Evolutionary conservation across 2,113 vertebrate genomes (phyloP), one percentile per base, ranked within the genome.

Genomic region (Coturnix japonica): DNA sequence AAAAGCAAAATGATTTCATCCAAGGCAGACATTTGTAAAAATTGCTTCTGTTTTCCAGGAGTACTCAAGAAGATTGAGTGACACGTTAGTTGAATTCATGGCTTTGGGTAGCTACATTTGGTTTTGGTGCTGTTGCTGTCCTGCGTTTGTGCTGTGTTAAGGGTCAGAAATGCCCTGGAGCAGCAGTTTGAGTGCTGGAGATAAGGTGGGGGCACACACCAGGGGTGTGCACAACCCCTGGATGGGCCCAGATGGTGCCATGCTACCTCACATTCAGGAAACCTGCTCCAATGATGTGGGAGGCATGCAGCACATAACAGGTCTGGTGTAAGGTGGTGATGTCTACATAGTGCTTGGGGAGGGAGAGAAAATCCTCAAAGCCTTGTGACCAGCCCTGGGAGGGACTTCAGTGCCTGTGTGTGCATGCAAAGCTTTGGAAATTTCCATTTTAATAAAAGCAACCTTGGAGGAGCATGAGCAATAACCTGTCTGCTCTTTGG

Each of bases 371-470:
- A 70, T 33, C 44, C 73, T 73, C 37, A 12, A 28, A 91, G 53
- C 66, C 47, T 87, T 43, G 72, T 21, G 6, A 31, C 35, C 21
- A n/a, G 47, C 35, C 4, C 7, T 51, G 0, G 0, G 7, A 39
- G 51, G 33, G 65, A 66, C 9, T 2, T 25, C 44, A 51, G 64
- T 15, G 11, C 49, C 69, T 1, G 0, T 14, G 23, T 37, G 46
- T 9, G 81, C 75, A 87, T 82, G 67, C 81, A 94, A 94, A 95
- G 81, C 82, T 71, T 85, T 6, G 64, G 84, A 85, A 95, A 95
- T 97, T 96, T 95, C 92, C 95, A 95, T 95, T 95, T 94, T 97
- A 96, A 95, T 96, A 96, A 94, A 94, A 94, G 90, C 56, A 94
- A 90, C 82, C 94, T 95, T 96, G 89, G 84, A 91, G 89, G 77